Percentiles rank a stretch among this genome's conserved stretches.
phyloP scores from a whole-genome alignment of 2,797 vertebrate species.

The Anabas testudineus region DNA sequence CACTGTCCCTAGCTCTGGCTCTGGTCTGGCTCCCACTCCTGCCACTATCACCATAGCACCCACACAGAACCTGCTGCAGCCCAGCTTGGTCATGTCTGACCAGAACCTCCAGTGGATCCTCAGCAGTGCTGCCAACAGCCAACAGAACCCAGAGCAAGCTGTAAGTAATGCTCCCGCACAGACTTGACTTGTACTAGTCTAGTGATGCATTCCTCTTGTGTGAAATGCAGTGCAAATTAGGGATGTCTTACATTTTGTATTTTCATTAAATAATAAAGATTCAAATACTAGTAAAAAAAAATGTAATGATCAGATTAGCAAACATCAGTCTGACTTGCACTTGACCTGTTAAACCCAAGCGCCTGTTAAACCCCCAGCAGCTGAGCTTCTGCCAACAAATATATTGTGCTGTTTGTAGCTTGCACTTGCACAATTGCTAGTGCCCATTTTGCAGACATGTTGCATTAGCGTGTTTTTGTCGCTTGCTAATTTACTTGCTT shows the following conservation, averaged over 20 bases:
- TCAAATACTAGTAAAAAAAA: not conserved
- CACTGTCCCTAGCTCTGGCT: constrained; percentile 70
- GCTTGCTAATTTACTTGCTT: no score
- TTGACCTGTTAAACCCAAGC: no score
- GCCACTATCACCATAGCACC: constrained; percentile 89
- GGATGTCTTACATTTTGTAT: not conserved
- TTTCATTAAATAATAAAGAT: not conserved
- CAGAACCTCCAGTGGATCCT: constrained; percentile 99
- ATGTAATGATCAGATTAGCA: constrained; percentile 4
- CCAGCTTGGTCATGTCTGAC: constrained; percentile 95
- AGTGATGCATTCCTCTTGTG: not conserved
- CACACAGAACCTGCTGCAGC: constrained; percentile 91
- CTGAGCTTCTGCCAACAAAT: no score
- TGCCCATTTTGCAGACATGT: no score
- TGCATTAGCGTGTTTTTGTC: no score
- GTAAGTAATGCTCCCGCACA: constrained; percentile 81
- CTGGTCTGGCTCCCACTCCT: constrained; percentile 66
- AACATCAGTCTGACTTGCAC: not conserved
- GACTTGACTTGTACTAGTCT: not conserved
- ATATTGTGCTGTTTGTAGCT: no score
- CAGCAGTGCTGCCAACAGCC: constrained; percentile 90
- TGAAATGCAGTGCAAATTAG: not conserved
- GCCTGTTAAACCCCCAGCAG: no score
- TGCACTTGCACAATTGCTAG: no score
- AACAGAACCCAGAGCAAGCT: constrained; percentile 91